These are phyloP conservation scores for Peromyscus eremicus DNA, from an alignment of 2,797 vertebrate genomes.

Conservation along the genomic window DNA sequence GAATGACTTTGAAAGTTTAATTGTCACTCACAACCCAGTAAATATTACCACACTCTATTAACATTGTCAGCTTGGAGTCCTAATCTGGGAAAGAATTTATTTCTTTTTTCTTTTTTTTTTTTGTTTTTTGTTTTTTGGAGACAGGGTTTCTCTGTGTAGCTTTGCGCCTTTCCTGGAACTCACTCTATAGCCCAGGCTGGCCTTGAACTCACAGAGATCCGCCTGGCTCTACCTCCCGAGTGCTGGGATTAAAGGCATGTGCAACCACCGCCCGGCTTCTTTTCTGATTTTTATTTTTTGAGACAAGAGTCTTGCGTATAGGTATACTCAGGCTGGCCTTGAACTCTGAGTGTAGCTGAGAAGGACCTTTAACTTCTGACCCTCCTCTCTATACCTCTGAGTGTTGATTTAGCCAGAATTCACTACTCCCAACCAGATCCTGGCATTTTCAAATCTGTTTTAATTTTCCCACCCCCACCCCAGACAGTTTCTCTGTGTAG, in stretches of 20 bases:
- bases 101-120: not conserved
- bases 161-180: no score
- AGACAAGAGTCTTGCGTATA: not conserved
- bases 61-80: slow-evolving; percentile 27
- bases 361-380: not conserved
- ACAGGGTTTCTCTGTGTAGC: no score
- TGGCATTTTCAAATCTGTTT: not conserved
- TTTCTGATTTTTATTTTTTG: not conserved
- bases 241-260: no score
- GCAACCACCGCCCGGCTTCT: no score
- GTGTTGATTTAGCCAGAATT: not conserved
- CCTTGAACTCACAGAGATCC: no score
- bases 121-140: no score
- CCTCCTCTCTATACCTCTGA: not conserved
- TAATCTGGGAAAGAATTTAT: slow-evolving; percentile 53
- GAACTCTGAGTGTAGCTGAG: not conserved
- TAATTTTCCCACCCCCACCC: not conserved
- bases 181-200: no score
- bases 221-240: no score
- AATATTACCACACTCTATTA: not conserved
- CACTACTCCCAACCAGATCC: not conserved
- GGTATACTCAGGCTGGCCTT: not conserved
- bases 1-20: slow-evolving; percentile 52
- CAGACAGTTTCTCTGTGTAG: not conserved
- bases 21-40: slow-evolving; percentile 20